phyloP scores from a whole-genome alignment of 2,797 vertebrate species.

The Rhyacichthys aspro region DNA sequence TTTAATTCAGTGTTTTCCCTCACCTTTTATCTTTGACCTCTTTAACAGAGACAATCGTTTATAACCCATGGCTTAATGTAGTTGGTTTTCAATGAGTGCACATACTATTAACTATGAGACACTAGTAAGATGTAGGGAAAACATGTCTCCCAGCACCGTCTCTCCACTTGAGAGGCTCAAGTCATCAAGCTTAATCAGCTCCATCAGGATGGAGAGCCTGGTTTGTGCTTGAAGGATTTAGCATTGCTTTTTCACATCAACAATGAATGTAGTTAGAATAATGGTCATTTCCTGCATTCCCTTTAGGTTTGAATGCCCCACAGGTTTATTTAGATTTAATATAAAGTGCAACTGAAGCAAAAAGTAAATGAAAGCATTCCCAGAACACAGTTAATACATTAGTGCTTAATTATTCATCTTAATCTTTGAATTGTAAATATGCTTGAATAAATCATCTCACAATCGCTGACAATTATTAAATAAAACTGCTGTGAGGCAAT shows the following conservation, averaged over 20 bases:
- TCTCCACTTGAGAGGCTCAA: slow-evolving; percentile 58
- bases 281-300: no score
- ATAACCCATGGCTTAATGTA: background rate
- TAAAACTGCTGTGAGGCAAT: slow-evolving; percentile 25
- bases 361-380: no score
- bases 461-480: slow-evolving; percentile 38
- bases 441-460: slow-evolving; percentile 45
- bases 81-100: background rate
- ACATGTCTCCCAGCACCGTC: slow-evolving; percentile 31
- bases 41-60: background rate
- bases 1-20: slow-evolving; percentile 32
- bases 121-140: slow-evolving; percentile 52
- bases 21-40: slow-evolving; percentile 1
- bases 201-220: slow-evolving; percentile 40
- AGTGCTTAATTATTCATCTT: slow-evolving; percentile 45
- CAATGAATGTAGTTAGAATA: slow-evolving; percentile 13
- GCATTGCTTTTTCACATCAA: slow-evolving; percentile 33
- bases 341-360: no score
- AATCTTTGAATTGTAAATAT: slow-evolving; percentile 43
- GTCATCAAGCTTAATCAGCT: slow-evolving; percentile 63
- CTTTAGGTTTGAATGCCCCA: no score
- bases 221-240: slow-evolving; percentile 40
- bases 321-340: no score
- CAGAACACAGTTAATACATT: no score
- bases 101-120: slow-evolving; percentile 38